Evolutionary conservation across 2,888 invertebrate genomes (phyloP), one percentile per base, ranked within the genome.

Genomic region (Liodrosophila aerea): DNA sequence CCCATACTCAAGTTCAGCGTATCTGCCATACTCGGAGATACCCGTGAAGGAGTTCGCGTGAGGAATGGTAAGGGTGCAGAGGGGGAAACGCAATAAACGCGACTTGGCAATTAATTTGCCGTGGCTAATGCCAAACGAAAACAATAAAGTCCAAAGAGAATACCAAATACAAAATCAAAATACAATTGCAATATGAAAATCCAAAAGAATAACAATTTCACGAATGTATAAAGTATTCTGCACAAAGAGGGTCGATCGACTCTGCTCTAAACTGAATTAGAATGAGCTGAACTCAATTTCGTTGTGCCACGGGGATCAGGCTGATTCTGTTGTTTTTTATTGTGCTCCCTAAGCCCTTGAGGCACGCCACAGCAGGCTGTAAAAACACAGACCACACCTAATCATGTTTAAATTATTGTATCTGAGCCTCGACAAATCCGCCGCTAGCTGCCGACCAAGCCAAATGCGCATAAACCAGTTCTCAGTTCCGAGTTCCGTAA

Each of bases 1-100:
- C 96, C 96, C 13, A 92, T 95, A 87, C 92, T 97, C 82, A 97
- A 97, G 90, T 97, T 97, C 91, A 97, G 97, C 93, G 97, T 97
- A 68, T 96, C 95, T 92, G 97, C 97, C 40, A 97, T 97, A 78
- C 91, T 97, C 82, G 96, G 96, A 49, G 90, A 90, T 72, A 90
- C 90, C 30, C 88, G 90, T 8, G 90, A 90, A 66, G 89, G 90
- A 73, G 90, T 90, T 30, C 86, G 90, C 71, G 90, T 90, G 53
- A 82, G 90, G 71, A 90, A 90, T 85, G 90, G 90, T 90, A 87
- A 90, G 87, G 11, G 1, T 5, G 0, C n/a, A 22, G 5, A 22
- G 22, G 22, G 22, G 16, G 3, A 8, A 15, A 44, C 45, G 53
- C 65, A 70, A 83, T 85, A 66, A 83, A 68, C 47, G 65, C 63